Base-by-base conservation (phyloP, 2,797 vertebrate species). In the Cossypha niveicapilla region DNA sequence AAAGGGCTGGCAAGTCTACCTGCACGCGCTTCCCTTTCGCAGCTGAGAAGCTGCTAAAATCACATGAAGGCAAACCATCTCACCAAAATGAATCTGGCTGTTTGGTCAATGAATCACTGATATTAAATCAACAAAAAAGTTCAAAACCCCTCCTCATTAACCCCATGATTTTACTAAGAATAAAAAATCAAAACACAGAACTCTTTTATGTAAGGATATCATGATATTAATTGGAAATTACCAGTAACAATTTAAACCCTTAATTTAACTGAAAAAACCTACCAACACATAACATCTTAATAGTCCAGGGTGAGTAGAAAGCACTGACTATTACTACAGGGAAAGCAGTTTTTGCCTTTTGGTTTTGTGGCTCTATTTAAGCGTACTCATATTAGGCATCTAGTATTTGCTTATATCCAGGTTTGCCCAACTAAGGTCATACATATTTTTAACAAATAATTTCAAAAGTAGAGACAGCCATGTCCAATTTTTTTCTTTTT, bases 1-100 rank as follows among this genome's bases (percentile, higher is more conserved):
- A 67, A 70, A 53, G 6, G 13, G 51, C 48, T 76, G 39, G 30
- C 24, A 76, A 84, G 19, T 32, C 44, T 25, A 45, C 8, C 28
- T 71, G 21, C 27, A 56, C 2, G 2, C 0, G 0, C 11, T 85
- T 74, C 47, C 7, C 35, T 63, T 70, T 56, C 1, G 4, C 14
- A 60, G 45, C 15, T 71, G 57, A 93, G 50, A 71, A 37, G 32
- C 8, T 84, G 19, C 71, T 44, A 79, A 87, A 78, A n/a, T 7
- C 77, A 45, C 39, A 60, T 1, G 6, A 86, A 67, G 34, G 54
- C 17, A 88, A 92, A 89, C 16, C 4, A 45, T 3, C 11, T 67
- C 32, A 66, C 13, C 18, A 34, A 63, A 83, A 73, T 7, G 1
- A 51, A 71, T 27, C 13, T 35, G 23, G 16, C 24, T 66, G 11